Evolutionary conservation across 2,888 invertebrate species (phyloP), one percentile per base, ranked within the genome.

Genomic region (Dione juno): DNA sequence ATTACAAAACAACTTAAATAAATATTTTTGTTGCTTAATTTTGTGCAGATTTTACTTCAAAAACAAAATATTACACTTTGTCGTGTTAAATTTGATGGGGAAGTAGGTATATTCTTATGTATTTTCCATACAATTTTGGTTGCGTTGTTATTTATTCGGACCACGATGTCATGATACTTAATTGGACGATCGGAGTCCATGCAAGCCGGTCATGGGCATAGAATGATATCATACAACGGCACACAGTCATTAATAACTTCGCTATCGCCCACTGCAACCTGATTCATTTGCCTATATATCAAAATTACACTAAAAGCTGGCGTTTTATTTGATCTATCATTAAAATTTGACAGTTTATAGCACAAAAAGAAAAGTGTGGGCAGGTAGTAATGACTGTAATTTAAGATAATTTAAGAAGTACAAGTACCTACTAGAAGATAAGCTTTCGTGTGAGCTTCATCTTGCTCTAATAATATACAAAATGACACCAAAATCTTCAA

Each of bases 391-490:
- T 45, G 16, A 61, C 52, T 57, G 58, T 65, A 45, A 59, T 40
- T 73, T 75, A 69, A 74, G 67, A 73, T 74, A 65, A 50, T 65
- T 70, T 66, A 66, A 67, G 74, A 67, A 71, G n/a, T 61, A 10
- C 1, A 14, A 43, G 61, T 67, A 52, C 2, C 16, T 50, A 68
- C 64, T 50, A 68, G 74, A 68, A 70, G 74, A 75, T 73, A 74
- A 75, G 72, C 73, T 74, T 74, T 75, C 75, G 71, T 75, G 74
- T 74, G 75, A 71, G 69, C 74, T 69, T 69, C 66, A 70, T 74
- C 75, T 74, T 74, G 67, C 77, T 77, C 77, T 80, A 79, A 79
- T 84, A 84, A 83, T 81, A 74, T 66, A 73, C 74, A 74, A 76
- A 72, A 70, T 76, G 76, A 77, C 76, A 74, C 67, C 70, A 74